A percentile compares a stretch with the other conserved stretches of the same genome.
phyloP scores from a whole-genome alignment of 2,888 invertebrate genomes.

The Gisinianus flammeolus region DNA sequence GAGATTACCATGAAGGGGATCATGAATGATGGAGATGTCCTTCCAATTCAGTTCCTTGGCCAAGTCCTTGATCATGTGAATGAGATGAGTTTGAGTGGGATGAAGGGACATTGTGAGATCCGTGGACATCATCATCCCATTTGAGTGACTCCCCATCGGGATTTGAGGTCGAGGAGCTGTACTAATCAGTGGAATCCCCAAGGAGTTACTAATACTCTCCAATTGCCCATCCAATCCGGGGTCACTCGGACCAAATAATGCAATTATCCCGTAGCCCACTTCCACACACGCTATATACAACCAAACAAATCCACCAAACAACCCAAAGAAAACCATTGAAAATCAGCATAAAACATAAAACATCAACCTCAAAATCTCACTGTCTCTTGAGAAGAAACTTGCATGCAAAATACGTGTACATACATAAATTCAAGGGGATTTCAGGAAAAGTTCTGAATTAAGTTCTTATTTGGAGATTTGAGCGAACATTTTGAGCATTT shows the following conservation, averaged over 20 bases:
- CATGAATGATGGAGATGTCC: constrained; percentile 56
- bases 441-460: too few species aligned
- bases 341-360: neutral
- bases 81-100: constrained; percentile 54
- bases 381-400: too few species aligned
- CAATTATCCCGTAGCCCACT: constrained; percentile 51
- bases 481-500: too few species aligned
- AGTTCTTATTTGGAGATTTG: too few species aligned
- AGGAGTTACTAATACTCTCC: constrained; percentile 52
- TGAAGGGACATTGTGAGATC: constrained; percentile 53
- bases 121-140: constrained; percentile 33
- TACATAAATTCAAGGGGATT: too few species aligned
- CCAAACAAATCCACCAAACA: too few species aligned
- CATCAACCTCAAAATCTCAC: neutral
- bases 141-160: constrained; percentile 4
- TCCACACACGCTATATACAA: constrained; percentile 52
- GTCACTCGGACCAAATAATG: constrained; percentile 57
- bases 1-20: constrained; percentile 52
- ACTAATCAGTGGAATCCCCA: constrained; percentile 55
- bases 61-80: constrained; percentile 52
- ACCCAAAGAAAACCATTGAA: neutral
- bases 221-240: constrained; percentile 50
- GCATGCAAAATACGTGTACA: too few species aligned
- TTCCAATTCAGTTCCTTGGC: constrained; percentile 55
- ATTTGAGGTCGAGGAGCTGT: constrained; percentile 49